Base-by-base conservation (phyloP, 2,113 vertebrate genomes). In the Globicephala melas region DNA sequence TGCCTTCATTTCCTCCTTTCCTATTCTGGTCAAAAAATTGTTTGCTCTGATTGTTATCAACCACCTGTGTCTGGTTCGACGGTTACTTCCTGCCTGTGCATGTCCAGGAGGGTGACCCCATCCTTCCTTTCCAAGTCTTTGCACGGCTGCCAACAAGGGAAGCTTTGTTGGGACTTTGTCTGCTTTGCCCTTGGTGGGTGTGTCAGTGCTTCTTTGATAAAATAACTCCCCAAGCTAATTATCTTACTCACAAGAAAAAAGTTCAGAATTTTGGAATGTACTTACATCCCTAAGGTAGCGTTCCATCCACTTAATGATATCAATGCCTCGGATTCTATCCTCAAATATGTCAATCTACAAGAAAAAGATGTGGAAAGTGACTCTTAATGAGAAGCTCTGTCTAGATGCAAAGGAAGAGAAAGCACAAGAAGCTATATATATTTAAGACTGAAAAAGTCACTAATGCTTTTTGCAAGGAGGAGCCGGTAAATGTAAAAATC, bases 241-340 rank as follows among this genome's bases (percentile, higher is more conserved):
- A 83, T 84, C 62, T 92, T 77, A 81, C 80, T 90, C 58, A 18
- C 50, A n/a, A 71, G 74, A 71, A 87, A 65, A 82, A 31, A 47
- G 44, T 77, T 91, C 81, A 33, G 81, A 82, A 68, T 96, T 81
- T 38, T 36, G 38, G 47, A 73, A 89, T 86, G 97, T 98, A 99
- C 99, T 99, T 99, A 99, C 99, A 98, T 99, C 99, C 96, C 99
- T 99, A 97, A 99, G 98, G 97, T 98, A 99, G 88, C 99, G 98
- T 97, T 99, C 99, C 99, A 99, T 99, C 99, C 99, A 99, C 90
- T 99, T 99, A 96, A 99, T 99, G 98, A 99, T 99, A 98, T 99
- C 99, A 98, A 99, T 99, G 88, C 99, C 99, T 97, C 99, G 98
- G 88, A 99, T 97, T 0, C 99, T 98, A 91, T 99, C 99, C 63